Base-by-base conservation (phyloP, 2,113 vertebrate species). In the Acanthochromis polyacanthus region DNA sequence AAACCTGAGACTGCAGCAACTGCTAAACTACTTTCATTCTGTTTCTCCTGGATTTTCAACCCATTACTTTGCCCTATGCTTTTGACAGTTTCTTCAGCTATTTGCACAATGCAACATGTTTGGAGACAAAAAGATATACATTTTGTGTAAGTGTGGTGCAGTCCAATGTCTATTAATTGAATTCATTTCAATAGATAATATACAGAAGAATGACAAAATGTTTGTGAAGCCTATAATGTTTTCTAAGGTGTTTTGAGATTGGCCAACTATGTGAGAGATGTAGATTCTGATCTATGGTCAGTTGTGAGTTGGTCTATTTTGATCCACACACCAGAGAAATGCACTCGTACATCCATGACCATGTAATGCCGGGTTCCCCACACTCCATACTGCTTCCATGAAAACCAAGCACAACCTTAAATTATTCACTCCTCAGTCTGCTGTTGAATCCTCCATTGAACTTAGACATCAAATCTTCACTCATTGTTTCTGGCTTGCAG, bases 341-440 rank as follows among this genome's bases (percentile, higher is more conserved):
- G 63, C 66, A 56, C 16, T 71, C 19, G 19, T 20, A 36, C 55
- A 80, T 43, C 30, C 36, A 58, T 57, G 53, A 67, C 60, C 73
- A 57, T 60, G 50, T 78, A 61, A 70, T 40, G 57, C 46, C 22
- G 63, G 20, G 40, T 65, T 75, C 56, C 30, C 55, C 48, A 25
- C 36, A 32, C 65, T 67, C 60, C 22, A 64, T 46, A 79, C 43
- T 72, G 80, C 46, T 50, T 59, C 20, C 23, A 59, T 36, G 22
- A 82, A 82, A 74, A 48, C 75, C 63, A 59, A 80, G 77, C 40
- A 62, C 58, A 36, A 66, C 25, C 53, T 75, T 91, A 69, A 88
- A 89, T 91, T 68, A 83, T 87, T 91, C 61, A 83, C 59, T 84
- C 46, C 84, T 65, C 67, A 67, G 70, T 69, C 69, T 86, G 67